Evolutionary conservation across 2,113 vertebrate species (phyloP), one percentile per base, ranked within the genome.

Genomic region (Glaucomys volans): DNA sequence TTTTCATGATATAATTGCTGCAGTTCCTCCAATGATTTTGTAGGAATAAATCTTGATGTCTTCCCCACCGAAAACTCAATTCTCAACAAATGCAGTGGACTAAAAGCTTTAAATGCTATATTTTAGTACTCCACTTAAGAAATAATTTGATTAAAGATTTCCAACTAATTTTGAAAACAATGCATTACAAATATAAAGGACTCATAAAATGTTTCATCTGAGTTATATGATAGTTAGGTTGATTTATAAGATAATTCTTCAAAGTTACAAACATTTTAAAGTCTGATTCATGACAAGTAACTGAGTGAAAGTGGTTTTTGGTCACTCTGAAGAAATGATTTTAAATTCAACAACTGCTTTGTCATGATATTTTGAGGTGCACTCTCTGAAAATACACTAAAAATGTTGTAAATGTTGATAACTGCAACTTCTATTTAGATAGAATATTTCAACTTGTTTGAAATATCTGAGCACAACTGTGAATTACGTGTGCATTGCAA

Each of bases 211-310:
- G 11, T 26, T 84, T 47, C 2, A 57, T 91, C 28, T 79, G 20
- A 82, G 71, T n/a, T 83, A 2, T 77, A 91, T 22, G 40, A 32
- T 37, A 67, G 9, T 47, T 47, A 42, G 13, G 40, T 20, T 57
- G 52, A 28, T 71, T 80, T 88, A 54, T 5, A 54, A 80, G 91
- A 72, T 50, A 74, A 12, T 42, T 66, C 40, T 80, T 88, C 37
- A 50, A 44, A 82, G 26, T 77, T 87, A 37, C 22, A 66, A 94
- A 67, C 22, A 81, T 69, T 93, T 72, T 47, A 54, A 80, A 93
- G 37, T 80, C n/a, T 64, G 62, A 84, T n/a, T 66, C 47, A 67
- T 74, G 5, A 59, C 35, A 88, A 57, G 8, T 74, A 87, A 71
- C 40, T 28, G n/a, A 69, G 13, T 76, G 40, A 62, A 87, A 71